Conservation (phyloP, 1,140 invertebrate genomes). For the Augochlora pura region DNA sequence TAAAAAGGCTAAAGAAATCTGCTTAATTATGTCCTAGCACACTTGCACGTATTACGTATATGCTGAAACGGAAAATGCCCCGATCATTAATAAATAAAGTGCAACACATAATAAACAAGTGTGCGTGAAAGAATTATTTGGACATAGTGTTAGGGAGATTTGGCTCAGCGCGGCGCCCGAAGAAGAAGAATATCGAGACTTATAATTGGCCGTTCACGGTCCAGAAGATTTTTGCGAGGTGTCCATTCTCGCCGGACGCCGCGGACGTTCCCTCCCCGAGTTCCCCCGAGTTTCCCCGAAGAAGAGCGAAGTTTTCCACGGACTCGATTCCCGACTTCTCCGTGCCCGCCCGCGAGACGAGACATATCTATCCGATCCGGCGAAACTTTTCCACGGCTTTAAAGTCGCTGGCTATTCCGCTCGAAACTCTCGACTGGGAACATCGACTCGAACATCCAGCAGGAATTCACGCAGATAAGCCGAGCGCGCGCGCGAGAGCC, state of each 20-base stretch:
- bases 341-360: constrained; percentile 20
- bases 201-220: constrained; percentile 6
- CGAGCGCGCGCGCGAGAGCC: not conserved
- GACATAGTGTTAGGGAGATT: too few relatives aligned
- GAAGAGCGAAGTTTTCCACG: constrained; percentile 7
- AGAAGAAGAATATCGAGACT: not conserved
- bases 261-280: too few relatives aligned
- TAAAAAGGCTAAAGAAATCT: too few relatives aligned
- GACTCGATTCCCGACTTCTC: constrained; percentile 40
- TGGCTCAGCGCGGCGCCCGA: too few relatives aligned
- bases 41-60: too few relatives aligned
- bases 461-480: constrained; percentile 55
- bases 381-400: constrained; percentile 56
- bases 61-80: too few relatives aligned
- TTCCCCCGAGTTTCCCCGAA: not conserved
- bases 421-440: constrained; percentile 44
- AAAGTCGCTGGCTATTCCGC: constrained; percentile 51
- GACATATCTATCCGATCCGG: constrained; percentile 53
- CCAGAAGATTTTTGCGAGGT: not conserved
- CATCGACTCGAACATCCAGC: constrained; percentile 58
- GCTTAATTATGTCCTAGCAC: too few relatives aligned
- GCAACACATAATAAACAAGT: too few relatives aligned
- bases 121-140: too few relatives aligned
- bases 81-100: too few relatives aligned
- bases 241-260: not conserved